A percentile compares a stretch with the other conserved stretches of the same genome.
Conservation (phyloP, 2,113 vertebrate genomes). For the Myotis yumanensis region DNA sequence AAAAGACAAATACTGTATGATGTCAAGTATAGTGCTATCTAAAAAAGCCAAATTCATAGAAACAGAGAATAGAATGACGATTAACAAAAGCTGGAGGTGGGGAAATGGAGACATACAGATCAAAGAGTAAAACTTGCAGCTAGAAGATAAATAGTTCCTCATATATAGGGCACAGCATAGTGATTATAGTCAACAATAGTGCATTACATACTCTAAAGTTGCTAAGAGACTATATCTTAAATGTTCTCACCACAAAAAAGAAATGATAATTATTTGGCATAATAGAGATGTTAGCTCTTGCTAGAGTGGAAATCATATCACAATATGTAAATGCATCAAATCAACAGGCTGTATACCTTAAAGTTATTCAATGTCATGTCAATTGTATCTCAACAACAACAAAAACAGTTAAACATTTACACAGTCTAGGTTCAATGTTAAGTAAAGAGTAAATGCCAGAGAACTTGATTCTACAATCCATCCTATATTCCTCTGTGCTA, state of each 20-base stretch:
- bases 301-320: not conserved
- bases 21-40: not conserved
- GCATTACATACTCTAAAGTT: not conserved
- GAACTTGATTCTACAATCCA: not conserved
- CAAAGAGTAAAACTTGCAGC: not conserved
- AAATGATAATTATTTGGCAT: not conserved
- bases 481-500: not conserved
- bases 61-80: not conserved
- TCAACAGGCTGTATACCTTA: not conserved
- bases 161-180: not conserved
- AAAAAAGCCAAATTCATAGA: not conserved
- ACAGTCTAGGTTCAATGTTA: not conserved
- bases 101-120: not conserved
- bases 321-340: not conserved
- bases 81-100: not conserved
- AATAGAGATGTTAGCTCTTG: not conserved
- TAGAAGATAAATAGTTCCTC: not conserved
- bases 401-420: not conserved
- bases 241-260: not conserved
- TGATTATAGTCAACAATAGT: not conserved
- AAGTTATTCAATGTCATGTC: not conserved
- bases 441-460: constrained; percentile 13
- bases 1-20: not conserved
- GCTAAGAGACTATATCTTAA: constrained; percentile 4
- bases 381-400: not conserved